A percentile compares a stretch with the other conserved stretches of the same genome.
Conservation (phyloP, 1,140 invertebrate genomes). For the Lasaia peninsularis region DNA sequence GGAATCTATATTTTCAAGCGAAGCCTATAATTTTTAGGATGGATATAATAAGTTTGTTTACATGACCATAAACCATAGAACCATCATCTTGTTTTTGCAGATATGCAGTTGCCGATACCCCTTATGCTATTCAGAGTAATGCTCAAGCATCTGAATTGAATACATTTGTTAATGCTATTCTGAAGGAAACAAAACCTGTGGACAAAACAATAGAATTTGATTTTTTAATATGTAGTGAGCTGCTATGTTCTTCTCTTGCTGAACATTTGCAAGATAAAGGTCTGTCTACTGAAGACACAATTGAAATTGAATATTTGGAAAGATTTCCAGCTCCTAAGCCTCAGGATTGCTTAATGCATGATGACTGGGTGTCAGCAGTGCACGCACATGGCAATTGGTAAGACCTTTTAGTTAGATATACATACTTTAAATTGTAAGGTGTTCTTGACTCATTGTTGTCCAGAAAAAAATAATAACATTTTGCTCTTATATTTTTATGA, state of each 20-base stretch:
- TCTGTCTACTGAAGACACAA: constrained; percentile 85
- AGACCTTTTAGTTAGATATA: constrained; percentile 23
- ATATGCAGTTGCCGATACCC: constrained; percentile 91
- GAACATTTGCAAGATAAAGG: constrained; percentile 84
- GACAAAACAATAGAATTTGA: constrained; percentile 87
- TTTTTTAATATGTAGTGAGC: constrained; percentile 90
- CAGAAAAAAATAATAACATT: no score
- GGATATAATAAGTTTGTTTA: no score
- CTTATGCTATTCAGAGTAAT: constrained; percentile 86
- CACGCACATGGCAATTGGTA: constrained; percentile 86
- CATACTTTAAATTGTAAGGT: no score
- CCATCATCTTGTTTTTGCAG: constrained; percentile 76
- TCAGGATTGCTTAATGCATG: constrained; percentile 92
- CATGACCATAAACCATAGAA: no score
- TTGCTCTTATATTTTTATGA: no score
- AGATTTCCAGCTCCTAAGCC: constrained; percentile 92
- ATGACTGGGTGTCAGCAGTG: constrained; percentile 96
- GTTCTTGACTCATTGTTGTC: no score
- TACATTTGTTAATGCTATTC: constrained; percentile 87
- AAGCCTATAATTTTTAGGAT: no score
- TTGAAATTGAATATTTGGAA: constrained; percentile 94
- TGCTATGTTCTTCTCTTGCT: constrained; percentile 83
- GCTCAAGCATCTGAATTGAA: constrained; percentile 86
- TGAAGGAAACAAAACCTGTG: constrained; percentile 80
- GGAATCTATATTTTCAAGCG: no score